Evolutionary conservation across 2,888 invertebrate species (phyloP).

Genomic region (Apodemia zela): DNA sequence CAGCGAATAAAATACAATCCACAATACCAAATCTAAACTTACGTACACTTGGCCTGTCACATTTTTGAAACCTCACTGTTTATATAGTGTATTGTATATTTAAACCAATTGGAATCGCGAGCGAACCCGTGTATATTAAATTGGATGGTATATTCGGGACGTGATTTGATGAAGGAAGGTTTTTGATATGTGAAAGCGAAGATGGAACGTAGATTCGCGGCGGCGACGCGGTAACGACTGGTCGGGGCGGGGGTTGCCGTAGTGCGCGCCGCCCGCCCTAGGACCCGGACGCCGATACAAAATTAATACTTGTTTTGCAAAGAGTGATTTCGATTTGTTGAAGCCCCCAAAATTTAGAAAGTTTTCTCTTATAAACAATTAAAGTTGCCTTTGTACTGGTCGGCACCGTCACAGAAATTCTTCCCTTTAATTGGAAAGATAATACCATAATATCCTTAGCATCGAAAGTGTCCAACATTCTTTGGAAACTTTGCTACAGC

Average conservation of each 20-base stretch:
- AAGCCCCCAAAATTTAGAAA: slow-evolving; percentile 66
- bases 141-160: slow-evolving; percentile 36
- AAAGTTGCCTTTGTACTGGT: slow-evolving; percentile 43
- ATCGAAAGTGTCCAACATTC: slow-evolving; percentile 5
- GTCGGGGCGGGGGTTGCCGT: slow-evolving; percentile 58
- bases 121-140: slow-evolving; percentile 21
- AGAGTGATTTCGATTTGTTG: slow-evolving; percentile 79
- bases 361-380: slow-evolving; percentile 77
- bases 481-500: neutral
- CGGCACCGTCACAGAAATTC: slow-evolving; percentile 13
- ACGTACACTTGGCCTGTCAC: slow-evolving; percentile 49
- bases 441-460: slow-evolving; percentile 1
- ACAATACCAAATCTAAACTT: slow-evolving; percentile 11
- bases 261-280: slow-evolving; percentile 53
- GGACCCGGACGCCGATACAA: slow-evolving; percentile 67
- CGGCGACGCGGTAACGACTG: slow-evolving; percentile 62
- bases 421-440: slow-evolving; percentile 2
- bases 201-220: slow-evolving; percentile 49
- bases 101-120: neutral
- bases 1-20: slow-evolving; percentile 2
- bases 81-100: slow-evolving; percentile 23
- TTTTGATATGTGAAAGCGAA: slow-evolving; percentile 39
- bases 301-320: slow-evolving; percentile 80
- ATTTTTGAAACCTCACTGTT: slow-evolving; percentile 47
- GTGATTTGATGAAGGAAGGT: slow-evolving; percentile 45